These are phyloP conservation scores for Lycia hirtaria DNA, from an alignment of 2,888 invertebrate genomes.

Conservation along the genomic window DNA sequence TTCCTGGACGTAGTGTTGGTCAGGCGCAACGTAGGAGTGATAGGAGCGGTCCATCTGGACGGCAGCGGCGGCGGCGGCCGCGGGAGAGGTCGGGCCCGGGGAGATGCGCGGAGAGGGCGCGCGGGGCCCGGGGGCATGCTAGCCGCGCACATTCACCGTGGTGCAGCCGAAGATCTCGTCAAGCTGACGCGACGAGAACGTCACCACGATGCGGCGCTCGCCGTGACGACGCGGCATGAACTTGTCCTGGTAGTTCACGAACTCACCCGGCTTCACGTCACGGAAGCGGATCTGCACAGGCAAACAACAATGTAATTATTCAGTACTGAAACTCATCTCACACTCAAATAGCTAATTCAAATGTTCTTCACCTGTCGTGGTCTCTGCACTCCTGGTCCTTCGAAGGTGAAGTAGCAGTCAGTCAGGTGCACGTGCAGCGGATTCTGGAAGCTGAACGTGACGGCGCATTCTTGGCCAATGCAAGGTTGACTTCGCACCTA, in stretches of 20 bases:
- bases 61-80: slow-evolving; percentile 63
- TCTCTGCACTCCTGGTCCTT: slow-evolving; percentile 88
- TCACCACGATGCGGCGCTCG: slow-evolving; percentile 87
- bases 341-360: not conserved
- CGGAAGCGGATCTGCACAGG: slow-evolving; percentile 79
- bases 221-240: slow-evolving; percentile 86
- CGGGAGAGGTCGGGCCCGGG: slow-evolving; percentile 70
- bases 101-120: slow-evolving; percentile 67
- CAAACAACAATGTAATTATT: slow-evolving; percentile 9
- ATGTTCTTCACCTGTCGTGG: slow-evolving; percentile 78
- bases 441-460: slow-evolving; percentile 88
- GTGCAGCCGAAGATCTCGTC: slow-evolving; percentile 87
- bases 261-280: slow-evolving; percentile 87
- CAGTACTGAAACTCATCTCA: not conserved
- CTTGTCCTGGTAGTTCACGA: slow-evolving; percentile 86
- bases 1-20: slow-evolving; percentile 74
- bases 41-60: slow-evolving; percentile 72
- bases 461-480: slow-evolving; percentile 82
- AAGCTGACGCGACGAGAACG: slow-evolving; percentile 88
- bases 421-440: slow-evolving; percentile 87
- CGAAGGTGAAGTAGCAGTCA: slow-evolving; percentile 88
- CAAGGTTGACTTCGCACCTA: slow-evolving; percentile 80
- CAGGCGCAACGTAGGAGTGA: slow-evolving; percentile 67
- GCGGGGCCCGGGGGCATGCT: slow-evolving; percentile 77
- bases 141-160: slow-evolving; percentile 82